phyloP scores from a whole-genome alignment of 2,797 vertebrate species.

The Phylloscopus collybita region DNA sequence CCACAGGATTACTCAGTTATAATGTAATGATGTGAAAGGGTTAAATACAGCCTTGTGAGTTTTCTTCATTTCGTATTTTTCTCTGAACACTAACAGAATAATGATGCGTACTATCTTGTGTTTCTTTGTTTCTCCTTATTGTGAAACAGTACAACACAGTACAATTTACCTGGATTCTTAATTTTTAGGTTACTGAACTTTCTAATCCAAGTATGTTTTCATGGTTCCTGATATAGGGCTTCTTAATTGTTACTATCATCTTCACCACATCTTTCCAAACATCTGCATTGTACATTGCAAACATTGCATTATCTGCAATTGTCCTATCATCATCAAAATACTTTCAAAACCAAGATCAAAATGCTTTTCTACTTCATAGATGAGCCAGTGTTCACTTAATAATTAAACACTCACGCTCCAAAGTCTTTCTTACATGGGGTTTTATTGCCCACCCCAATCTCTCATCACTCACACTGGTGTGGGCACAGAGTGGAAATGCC shows the following conservation, averaged over 20 bases:
- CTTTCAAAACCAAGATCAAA: background rate
- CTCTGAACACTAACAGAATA: background rate
- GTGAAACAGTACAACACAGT: background rate
- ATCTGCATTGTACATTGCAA: background rate
- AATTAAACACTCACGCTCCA: background rate
- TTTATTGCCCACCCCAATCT: background rate
- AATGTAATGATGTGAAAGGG: background rate
- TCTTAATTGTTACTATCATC: background rate
- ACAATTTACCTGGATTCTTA: background rate
- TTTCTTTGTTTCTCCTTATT: background rate
- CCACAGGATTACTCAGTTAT: background rate
- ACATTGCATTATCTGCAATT: background rate
- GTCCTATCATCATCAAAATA: background rate
- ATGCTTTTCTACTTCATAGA: background rate
- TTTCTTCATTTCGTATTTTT: background rate
- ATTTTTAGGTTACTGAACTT: background rate
- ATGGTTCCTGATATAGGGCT: background rate
- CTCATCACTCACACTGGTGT: background rate
- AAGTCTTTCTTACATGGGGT: accelerated
- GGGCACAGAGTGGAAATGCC: background rate
- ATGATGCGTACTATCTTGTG: background rate
- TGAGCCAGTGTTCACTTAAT: background rate
- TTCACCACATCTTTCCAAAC: background rate
- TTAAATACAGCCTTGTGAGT: background rate
- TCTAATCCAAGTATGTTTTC: background rate